phyloP scores from a whole-genome alignment of 2,888 invertebrate genomes.

The Caenorhabditis imperialis region DNA sequence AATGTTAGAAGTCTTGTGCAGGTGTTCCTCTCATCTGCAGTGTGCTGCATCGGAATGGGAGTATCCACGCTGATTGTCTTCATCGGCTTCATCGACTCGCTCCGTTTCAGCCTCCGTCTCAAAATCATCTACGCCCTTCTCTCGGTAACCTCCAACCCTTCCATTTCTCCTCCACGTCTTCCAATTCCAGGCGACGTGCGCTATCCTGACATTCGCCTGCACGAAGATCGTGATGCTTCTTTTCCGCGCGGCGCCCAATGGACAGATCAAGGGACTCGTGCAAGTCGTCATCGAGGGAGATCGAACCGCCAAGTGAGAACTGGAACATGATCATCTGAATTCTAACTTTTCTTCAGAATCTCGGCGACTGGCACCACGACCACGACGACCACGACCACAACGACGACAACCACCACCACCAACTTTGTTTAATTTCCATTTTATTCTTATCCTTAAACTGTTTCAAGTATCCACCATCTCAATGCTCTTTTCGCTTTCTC shows the following conservation, averaged over 20 bases:
- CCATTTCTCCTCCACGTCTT: neutral
- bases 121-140: slow-evolving; percentile 60
- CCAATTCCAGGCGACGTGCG: slow-evolving; percentile 42
- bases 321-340: neutral
- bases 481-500: neutral
- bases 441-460: slow-evolving; percentile 5
- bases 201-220: slow-evolving; percentile 52
- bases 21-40: slow-evolving; percentile 58
- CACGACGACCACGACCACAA: slow-evolving; percentile 35
- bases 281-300: slow-evolving; percentile 62
- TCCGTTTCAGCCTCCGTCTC: slow-evolving; percentile 56
- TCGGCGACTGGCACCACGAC: slow-evolving; percentile 22
- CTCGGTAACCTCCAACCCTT: slow-evolving; percentile 31
- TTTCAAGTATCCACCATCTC: neutral
- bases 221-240: slow-evolving; percentile 59
- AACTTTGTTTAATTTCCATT: slow-evolving; percentile 42
- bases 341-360: slow-evolving; percentile 19
- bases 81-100: slow-evolving; percentile 63
- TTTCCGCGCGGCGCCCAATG: slow-evolving; percentile 66
- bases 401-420: slow-evolving; percentile 32
- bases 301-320: slow-evolving; percentile 53
- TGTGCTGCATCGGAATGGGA: slow-evolving; percentile 51
- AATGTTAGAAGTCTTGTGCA: slow-evolving; percentile 15
- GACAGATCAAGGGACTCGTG: slow-evolving; percentile 51
- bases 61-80: slow-evolving; percentile 60